phyloP scores from a whole-genome alignment of 2,888 invertebrate genomes.

The Cheilosia impressa region DNA sequence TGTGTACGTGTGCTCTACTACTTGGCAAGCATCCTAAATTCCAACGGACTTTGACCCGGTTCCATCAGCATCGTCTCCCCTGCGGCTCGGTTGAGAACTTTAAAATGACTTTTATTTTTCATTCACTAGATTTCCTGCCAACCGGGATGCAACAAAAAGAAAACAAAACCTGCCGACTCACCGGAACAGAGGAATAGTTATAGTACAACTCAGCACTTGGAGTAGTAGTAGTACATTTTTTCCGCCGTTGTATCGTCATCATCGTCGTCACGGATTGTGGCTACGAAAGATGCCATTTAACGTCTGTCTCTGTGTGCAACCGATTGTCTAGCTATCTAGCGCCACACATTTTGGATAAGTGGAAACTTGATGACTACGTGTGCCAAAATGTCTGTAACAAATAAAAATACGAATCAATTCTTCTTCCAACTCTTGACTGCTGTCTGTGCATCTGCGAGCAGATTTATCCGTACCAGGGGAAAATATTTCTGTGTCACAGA shows the following conservation, averaged over 20 bases:
- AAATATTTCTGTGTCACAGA: constrained; percentile 51
- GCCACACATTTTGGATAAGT: constrained; percentile 67
- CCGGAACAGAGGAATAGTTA: constrained; percentile 23
- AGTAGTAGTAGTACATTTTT: neutral
- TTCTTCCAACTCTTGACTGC: constrained; percentile 5
- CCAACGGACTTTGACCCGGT: constrained; percentile 73
- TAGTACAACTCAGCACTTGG: constrained; percentile 48
- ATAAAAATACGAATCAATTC: constrained; percentile 36
- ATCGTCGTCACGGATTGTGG: constrained; percentile 61
- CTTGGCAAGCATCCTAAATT: constrained; percentile 65
- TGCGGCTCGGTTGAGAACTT: constrained; percentile 20
- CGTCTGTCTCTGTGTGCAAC: constrained; percentile 50
- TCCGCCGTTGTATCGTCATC: neutral
- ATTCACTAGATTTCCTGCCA: constrained; percentile 20
- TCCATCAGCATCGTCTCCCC: constrained; percentile 19
- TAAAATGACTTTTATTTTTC: constrained; percentile 57
- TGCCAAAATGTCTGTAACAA: constrained; percentile 61
- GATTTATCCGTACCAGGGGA: neutral
- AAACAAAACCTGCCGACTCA: constrained; percentile 23
- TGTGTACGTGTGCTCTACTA: constrained; percentile 40
- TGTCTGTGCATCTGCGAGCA: neutral
- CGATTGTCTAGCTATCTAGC: constrained; percentile 61
- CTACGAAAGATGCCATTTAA: constrained; percentile 52
- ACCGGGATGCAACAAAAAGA: constrained; percentile 5
- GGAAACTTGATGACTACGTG: constrained; percentile 66